Conservation (phyloP, 2,113 vertebrate genomes). For the Maccullochella peelii region DNA sequence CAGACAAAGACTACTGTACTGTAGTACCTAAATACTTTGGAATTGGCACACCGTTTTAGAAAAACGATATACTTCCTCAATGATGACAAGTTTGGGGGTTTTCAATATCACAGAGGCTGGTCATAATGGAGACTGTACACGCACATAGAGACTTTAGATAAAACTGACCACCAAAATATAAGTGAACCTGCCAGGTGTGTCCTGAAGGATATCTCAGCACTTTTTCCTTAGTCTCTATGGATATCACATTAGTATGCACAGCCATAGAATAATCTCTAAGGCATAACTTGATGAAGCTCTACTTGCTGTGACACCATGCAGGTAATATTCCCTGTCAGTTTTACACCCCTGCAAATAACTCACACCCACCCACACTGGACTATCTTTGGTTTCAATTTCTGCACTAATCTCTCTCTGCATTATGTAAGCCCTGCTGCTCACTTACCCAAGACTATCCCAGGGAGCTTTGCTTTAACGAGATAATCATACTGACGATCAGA, state of each 20-base stretch:
- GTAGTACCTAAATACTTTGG: background rate
- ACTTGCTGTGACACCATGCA: slow-evolving; percentile 65
- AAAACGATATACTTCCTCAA: background rate
- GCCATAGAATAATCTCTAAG: slow-evolving; percentile 52
- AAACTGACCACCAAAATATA: background rate
- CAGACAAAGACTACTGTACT: background rate
- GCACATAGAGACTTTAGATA: background rate
- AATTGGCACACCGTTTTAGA: background rate
- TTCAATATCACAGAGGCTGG: background rate
- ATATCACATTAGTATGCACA: slow-evolving; percentile 48
- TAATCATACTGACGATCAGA: slow-evolving; percentile 75
- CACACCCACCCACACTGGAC: slow-evolving; percentile 68
- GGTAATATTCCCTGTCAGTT: slow-evolving; percentile 74
- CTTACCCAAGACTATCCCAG: slow-evolving; percentile 70
- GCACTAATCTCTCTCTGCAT: slow-evolving; percentile 72
- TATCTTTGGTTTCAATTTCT: slow-evolving; percentile 77
- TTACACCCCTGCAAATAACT: slow-evolving; percentile 61
- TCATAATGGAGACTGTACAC: no score
- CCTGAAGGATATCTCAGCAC: slow-evolving; percentile 31
- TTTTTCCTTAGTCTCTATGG: background rate
- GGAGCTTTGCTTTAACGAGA: slow-evolving; percentile 74
- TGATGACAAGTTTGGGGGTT: background rate
- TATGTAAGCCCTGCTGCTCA: slow-evolving; percentile 74
- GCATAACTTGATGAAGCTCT: slow-evolving; percentile 47
- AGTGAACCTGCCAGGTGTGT: slow-evolving; percentile 9